Base-by-base conservation (phyloP, 2,797 vertebrate genomes). In the Dendrocincla fuliginosa region DNA sequence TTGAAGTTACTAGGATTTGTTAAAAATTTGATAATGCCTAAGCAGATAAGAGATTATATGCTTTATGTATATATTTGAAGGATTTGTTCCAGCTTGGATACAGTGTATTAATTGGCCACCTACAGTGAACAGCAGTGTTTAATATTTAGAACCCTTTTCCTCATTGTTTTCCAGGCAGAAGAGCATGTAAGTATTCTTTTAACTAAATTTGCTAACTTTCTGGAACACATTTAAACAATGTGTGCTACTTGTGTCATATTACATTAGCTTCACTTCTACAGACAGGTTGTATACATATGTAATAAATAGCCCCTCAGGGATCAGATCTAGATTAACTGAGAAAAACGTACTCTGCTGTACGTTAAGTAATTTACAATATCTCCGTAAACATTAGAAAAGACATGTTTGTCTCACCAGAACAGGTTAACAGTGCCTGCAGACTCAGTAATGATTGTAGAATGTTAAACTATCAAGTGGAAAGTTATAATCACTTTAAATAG, bases 31-130 rank as follows among this genome's bases (percentile, higher is more conserved):
- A 98, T 98, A 98, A 98, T 98, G 98, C 98, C 97, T 98, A 97
- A 98, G 98, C 84, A 98, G 98, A 98, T 98, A 98, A 98, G 98
- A 98, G 98, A 98, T 98, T 98, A 98, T 98, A 98, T 96, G 95
- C 96, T 98, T 98, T 97, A 97, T 97, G 95, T 98, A 98, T 98
- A 98, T 98, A 98, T 96, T 97, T 96, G 97, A 97, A 97, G 97
- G 98, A 98, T 98, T 98, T 98, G 97, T 97, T 98, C 95, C 97
- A 98, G 97, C 96, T 97, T 96, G 97, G 97, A 97, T 97, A 96
- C 95, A 96, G 97, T 92, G 95, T 97, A 98, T 98, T 98, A 98
- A 98, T 98, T 98, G 98, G 98, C 98, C 98, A 98, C 98, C 98
- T 98, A 98, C 98, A 96, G 97, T 98, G 98, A 98, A 69, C 96